These are phyloP conservation scores for Lates japonicus DNA, from an alignment of 2,797 vertebrate genomes.

Conservation along the genomic window DNA sequence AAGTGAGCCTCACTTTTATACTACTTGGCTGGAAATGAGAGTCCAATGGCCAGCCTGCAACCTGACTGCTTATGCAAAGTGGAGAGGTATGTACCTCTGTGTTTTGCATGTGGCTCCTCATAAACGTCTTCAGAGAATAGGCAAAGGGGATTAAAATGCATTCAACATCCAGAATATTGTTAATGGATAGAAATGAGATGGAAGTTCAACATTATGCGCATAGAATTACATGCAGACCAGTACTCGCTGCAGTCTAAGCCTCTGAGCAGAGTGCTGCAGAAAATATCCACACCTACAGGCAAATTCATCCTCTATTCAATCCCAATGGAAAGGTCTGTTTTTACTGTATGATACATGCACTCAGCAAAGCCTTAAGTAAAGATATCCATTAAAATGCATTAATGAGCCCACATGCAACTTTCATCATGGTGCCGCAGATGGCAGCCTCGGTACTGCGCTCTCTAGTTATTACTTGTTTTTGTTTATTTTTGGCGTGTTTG, in stretches of 20 bases:
- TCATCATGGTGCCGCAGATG: no score
- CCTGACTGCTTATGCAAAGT: conserved; percentile 32
- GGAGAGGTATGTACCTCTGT: neutral
- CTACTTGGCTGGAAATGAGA: conserved; percentile 25
- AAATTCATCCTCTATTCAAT: conserved; percentile 4
- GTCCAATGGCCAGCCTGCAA: conserved; percentile 7
- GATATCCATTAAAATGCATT: neutral
- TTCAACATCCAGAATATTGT: conserved; percentile 18
- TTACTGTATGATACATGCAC: neutral
- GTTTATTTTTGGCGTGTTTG: no score
- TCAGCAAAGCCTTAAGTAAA: neutral
- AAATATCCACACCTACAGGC: neutral
- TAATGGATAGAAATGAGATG: conserved; percentile 37
- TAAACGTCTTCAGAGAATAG: conserved; percentile 4
- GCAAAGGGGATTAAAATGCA: conserved; percentile 40
- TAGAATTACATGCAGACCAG: conserved; percentile 11
- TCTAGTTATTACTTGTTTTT: no score
- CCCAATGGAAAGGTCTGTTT: neutral
- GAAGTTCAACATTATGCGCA: conserved; percentile 18
- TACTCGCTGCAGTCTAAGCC: neutral
- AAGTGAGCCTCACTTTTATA: conserved; percentile 32
- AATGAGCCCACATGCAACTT: no score
- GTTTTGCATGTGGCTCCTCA: conserved; percentile 27
- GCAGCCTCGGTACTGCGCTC: no score
- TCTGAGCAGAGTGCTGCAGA: neutral